phyloP scores from a whole-genome alignment of 1,140 invertebrate species.

The Drosophila ananassae region DNA sequence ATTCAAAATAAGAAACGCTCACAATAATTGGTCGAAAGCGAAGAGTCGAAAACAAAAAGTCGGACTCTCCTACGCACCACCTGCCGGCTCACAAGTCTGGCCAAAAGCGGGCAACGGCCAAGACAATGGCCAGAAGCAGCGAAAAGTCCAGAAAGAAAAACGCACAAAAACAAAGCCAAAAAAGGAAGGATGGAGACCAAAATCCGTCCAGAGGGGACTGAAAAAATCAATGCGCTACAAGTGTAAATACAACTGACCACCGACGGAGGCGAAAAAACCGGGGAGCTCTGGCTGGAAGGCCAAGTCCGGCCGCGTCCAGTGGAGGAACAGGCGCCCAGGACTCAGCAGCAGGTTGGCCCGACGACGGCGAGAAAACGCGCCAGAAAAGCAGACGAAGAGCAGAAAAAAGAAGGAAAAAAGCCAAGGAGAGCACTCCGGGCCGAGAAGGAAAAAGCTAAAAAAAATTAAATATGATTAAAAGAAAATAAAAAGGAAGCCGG shows the following conservation, averaged over 20 bases:
- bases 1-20: background rate
- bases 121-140: constrained; percentile 46
- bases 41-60: background rate
- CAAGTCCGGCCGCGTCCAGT: constrained; percentile 73
- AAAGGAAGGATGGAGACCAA: constrained; percentile 36
- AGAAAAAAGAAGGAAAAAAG: constrained; percentile 36
- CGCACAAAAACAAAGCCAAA: constrained; percentile 45
- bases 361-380: constrained; percentile 45
- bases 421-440: constrained; percentile 25
- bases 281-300: constrained; percentile 46
- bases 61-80: constrained; percentile 12
- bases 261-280: constrained; percentile 26
- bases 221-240: constrained; percentile 77
- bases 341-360: constrained; percentile 47
- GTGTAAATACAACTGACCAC: constrained; percentile 77
- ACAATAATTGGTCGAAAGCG: background rate
- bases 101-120: constrained; percentile 62
- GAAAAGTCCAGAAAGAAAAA: constrained; percentile 32
- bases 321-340: constrained; percentile 73
- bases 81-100: constrained; percentile 62
- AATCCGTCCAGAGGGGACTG: constrained; percentile 25
- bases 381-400: constrained; percentile 34
- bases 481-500: constrained; percentile 63
- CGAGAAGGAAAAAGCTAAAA: constrained; percentile 73
- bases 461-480: constrained; percentile 82